Evolutionary conservation across 2,888 invertebrate species (phyloP).

Genomic region (Merodon equestris): DNA sequence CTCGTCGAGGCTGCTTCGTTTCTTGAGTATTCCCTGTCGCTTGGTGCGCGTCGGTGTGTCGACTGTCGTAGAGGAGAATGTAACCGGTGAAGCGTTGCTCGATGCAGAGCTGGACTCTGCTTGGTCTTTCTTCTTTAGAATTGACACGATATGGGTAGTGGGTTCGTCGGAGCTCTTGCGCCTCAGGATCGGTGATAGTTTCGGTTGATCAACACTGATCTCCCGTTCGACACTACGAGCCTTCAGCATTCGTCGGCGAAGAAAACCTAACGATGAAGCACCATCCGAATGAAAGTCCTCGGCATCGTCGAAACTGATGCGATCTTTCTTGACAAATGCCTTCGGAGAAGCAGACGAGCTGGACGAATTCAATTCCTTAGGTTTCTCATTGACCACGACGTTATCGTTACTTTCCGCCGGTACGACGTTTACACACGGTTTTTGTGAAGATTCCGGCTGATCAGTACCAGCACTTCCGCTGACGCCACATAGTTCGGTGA

Average conservation of each 20-base stretch:
- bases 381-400: slow-evolving; percentile 36
- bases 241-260: slow-evolving; percentile 71
- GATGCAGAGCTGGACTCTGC: slow-evolving; percentile 79
- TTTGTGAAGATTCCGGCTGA: slow-evolving; percentile 9
- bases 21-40: slow-evolving; percentile 90
- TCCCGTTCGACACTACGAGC: slow-evolving; percentile 72
- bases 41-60: slow-evolving; percentile 82
- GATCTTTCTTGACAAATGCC: slow-evolving; percentile 70
- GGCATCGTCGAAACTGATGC: slow-evolving; percentile 67
- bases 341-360: slow-evolving; percentile 69
- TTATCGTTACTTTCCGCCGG: slow-evolving; percentile 9
- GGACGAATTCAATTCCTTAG: slow-evolving; percentile 54
- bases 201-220: slow-evolving; percentile 70
- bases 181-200: slow-evolving; percentile 74
- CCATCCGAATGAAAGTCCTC: slow-evolving; percentile 62
- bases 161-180: slow-evolving; percentile 79
- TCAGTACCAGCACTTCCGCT: slow-evolving; percentile 39
- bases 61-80: slow-evolving; percentile 88
- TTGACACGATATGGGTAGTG: slow-evolving; percentile 81
- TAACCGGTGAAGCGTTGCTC: slow-evolving; percentile 85
- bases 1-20: slow-evolving; percentile 90
- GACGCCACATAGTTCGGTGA: slow-evolving; percentile 74
- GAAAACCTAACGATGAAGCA: slow-evolving; percentile 62
- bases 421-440: slow-evolving; percentile 20
- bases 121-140: slow-evolving; percentile 84